Conservation (phyloP, 1,140 invertebrate species). For the Drosophila ananassae region DNA sequence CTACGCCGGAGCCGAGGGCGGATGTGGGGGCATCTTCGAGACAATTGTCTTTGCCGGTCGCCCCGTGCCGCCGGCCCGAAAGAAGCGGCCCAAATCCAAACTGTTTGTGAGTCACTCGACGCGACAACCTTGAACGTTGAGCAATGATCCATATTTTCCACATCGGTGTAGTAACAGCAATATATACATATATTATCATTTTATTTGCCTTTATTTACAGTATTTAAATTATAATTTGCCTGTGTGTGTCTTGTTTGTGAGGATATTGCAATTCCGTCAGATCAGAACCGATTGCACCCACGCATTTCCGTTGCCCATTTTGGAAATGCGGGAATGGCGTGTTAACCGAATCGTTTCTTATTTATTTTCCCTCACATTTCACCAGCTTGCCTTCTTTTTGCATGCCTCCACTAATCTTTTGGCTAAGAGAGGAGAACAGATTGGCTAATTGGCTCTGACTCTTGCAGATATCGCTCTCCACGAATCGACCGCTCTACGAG, state of each 20-base stretch:
- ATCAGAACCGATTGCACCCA: constrained; percentile 57
- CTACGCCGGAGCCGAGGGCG: constrained; percentile 37
- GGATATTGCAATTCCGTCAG: constrained; percentile 54
- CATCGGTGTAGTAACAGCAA: constrained; percentile 57
- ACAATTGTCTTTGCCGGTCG: constrained; percentile 61
- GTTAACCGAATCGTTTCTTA: constrained; percentile 5
- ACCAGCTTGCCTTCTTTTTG: constrained; percentile 14
- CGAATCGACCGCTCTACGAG: constrained; percentile 89
- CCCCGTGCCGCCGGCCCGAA: constrained; percentile 72
- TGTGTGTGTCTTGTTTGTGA: constrained; percentile 26
- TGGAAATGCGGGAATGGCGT: constrained; percentile 60
- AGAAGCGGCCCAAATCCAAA: constrained; percentile 76
- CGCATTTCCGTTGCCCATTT: constrained; percentile 61
- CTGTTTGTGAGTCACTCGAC: constrained; percentile 67
- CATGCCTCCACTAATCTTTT: constrained; percentile 49
- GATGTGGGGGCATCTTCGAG: constrained; percentile 58
- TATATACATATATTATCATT: constrained; percentile 31
- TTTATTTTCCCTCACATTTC: constrained; percentile 44
- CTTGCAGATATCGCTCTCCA: constrained; percentile 80
- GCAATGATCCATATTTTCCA: constrained; percentile 18
- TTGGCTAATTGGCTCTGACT: constrained; percentile 35
- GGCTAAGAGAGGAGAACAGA: neutral
- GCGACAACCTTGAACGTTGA: constrained; percentile 40
- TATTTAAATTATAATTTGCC: constrained; percentile 44
- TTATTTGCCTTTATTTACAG: constrained; percentile 27